These are phyloP conservation scores for Drosophila asahinai DNA, from an alignment of 1,140 invertebrate genomes.

Conservation along the genomic window DNA sequence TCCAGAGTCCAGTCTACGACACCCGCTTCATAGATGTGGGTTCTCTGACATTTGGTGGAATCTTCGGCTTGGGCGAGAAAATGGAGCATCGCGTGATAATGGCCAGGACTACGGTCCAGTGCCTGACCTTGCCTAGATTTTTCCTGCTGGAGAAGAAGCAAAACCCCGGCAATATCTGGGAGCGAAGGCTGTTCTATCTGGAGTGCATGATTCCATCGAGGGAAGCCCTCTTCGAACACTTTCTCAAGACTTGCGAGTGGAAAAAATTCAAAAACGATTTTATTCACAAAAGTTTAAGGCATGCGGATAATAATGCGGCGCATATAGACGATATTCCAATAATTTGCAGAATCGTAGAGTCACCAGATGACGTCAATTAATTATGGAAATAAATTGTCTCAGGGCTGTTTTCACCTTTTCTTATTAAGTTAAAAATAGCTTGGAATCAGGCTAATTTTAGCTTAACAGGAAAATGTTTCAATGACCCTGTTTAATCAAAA, in stretches of 20 bases:
- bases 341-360: constrained; percentile 74
- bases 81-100: constrained; percentile 86
- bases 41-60: constrained; percentile 70
- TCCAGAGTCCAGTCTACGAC: constrained; percentile 25
- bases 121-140: constrained; percentile 86
- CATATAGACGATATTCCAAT: constrained; percentile 71
- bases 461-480: constrained; percentile 8
- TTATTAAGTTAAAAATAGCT: neutral
- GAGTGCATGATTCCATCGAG: constrained; percentile 86
- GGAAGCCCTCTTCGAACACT: constrained; percentile 85
- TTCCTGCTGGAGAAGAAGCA: constrained; percentile 86
- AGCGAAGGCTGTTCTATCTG: constrained; percentile 86
- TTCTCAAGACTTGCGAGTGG: constrained; percentile 86
- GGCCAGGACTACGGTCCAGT: constrained; percentile 85
- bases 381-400: neutral
- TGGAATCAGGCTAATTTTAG: neutral
- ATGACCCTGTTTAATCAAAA: neutral
- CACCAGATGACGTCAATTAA: constrained; percentile 8
- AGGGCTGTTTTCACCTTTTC: neutral
- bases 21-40: constrained; percentile 82
- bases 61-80: constrained; percentile 86
- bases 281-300: constrained; percentile 57
- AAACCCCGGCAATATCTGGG: constrained; percentile 88
- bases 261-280: constrained; percentile 85
- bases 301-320: constrained; percentile 20